These are phyloP conservation scores for Habrosyne pyritoides DNA, from an alignment of 2,888 invertebrate genomes.

Conservation along the genomic window DNA sequence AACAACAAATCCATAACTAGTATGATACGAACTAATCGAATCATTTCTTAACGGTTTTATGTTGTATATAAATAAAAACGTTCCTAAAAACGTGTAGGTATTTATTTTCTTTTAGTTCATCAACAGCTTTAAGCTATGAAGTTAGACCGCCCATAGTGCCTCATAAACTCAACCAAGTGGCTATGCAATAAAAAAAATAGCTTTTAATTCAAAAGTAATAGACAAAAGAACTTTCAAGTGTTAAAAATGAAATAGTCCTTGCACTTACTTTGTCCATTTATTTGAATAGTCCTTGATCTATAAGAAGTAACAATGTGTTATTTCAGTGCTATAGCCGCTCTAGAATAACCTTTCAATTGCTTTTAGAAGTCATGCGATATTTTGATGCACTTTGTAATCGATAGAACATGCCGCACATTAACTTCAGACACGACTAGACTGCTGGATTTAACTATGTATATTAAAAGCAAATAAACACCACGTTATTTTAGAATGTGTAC, in stretches of 20 bases:
- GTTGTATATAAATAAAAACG: too few relatives aligned
- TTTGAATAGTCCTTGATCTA: conserved; percentile 62
- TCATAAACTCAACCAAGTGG: not conserved
- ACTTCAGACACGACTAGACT: not conserved
- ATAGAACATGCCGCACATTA: not conserved
- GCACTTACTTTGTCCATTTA: conserved; percentile 2
- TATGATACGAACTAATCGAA: not conserved
- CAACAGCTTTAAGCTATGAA: not conserved
- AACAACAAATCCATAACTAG: conserved; percentile 30
- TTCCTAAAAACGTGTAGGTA: too few relatives aligned
- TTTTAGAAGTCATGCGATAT: not conserved
- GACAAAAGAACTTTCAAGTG: not conserved
- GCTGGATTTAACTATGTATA: too few relatives aligned
- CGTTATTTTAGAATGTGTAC: too few relatives aligned
- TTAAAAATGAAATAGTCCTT: not conserved
- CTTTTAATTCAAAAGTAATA: not conserved
- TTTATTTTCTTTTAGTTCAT: too few relatives aligned
- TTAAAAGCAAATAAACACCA: too few relatives aligned
- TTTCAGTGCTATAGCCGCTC: not conserved
- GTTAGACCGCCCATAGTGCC: not conserved
- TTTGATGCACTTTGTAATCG: not conserved
- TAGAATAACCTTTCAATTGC: conserved; percentile 1
- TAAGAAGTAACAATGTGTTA: conserved; percentile 32
- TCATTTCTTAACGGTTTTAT: not conserved
- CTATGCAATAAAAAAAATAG: not conserved